These are phyloP conservation scores for Stenurella melanura DNA, from an alignment of 2,888 invertebrate species.

Conservation along the genomic window DNA sequence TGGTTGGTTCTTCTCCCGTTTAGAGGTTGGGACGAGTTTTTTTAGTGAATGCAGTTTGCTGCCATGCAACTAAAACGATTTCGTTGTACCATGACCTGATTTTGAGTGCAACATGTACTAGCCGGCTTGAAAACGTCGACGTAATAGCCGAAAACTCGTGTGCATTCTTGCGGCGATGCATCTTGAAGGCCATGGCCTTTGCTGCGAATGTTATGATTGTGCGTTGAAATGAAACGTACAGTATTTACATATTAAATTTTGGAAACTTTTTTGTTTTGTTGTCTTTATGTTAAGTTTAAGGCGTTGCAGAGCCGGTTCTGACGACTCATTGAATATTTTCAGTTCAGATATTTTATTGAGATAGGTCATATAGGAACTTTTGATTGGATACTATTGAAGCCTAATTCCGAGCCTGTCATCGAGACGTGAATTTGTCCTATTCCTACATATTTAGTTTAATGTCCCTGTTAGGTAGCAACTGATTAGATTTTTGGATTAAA, in stretches of 20 bases:
- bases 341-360: too few relatives aligned
- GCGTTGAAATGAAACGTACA: conserved; percentile 32
- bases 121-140: conserved; percentile 67
- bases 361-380: too few relatives aligned
- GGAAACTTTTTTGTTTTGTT: conserved; percentile 2
- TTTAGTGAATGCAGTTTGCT: conserved; percentile 71
- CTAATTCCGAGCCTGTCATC: too few relatives aligned
- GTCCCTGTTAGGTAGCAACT: too few relatives aligned
- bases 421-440: too few relatives aligned
- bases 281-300: conserved; percentile 11
- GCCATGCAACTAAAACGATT: conserved; percentile 72
- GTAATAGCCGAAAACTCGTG: conserved; percentile 54
- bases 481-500: too few relatives aligned
- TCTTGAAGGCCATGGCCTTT: conserved; percentile 64
- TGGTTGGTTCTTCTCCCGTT: conserved; percentile 70
- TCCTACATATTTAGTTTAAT: too few relatives aligned
- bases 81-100: conserved; percentile 73
- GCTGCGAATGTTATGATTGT: conserved; percentile 38
- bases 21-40: conserved; percentile 71
- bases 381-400: too few relatives aligned
- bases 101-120: conserved; percentile 70
- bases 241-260: conserved; percentile 9
- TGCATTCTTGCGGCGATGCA: conserved; percentile 57
- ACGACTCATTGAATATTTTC: not conserved
- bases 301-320: not conserved